A percentile compares a stretch with the other conserved stretches of the same genome.
These are phyloP conservation scores for Timema podura DNA, from an alignment of 2,888 invertebrate species.

Conservation along the genomic window DNA sequence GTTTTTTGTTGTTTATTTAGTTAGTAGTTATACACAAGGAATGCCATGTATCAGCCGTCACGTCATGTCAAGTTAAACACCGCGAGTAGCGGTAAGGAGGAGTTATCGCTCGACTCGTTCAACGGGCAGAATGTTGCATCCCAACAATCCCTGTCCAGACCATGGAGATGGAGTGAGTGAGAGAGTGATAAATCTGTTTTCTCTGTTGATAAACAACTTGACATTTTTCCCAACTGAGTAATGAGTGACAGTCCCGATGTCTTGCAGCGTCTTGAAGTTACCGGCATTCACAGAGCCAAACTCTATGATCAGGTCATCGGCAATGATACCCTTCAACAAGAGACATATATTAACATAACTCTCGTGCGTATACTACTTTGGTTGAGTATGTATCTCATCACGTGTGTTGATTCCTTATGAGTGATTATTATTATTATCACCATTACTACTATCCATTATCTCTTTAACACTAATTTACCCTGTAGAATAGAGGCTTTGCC, in stretches of 20 bases:
- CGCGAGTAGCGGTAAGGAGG: too few species aligned
- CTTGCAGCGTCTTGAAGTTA: constrained; percentile 65
- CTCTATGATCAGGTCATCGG: constrained; percentile 65
- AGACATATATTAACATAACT: constrained; percentile 24
- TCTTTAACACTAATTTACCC: too few species aligned
- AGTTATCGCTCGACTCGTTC: constrained; percentile 45
- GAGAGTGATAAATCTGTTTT: constrained; percentile 52
- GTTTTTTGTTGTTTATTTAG: too few species aligned
- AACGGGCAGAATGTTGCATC: constrained; percentile 59
- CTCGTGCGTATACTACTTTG: too few species aligned
- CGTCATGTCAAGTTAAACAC: too few species aligned
- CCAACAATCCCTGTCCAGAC: constrained; percentile 75
- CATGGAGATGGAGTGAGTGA: constrained; percentile 68
- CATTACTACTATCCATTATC: too few species aligned
- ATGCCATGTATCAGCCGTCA: too few species aligned
- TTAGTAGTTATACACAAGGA: too few species aligned
- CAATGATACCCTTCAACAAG: constrained; percentile 60
- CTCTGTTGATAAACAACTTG: constrained; percentile 40
- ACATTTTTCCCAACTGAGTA: constrained; percentile 38
- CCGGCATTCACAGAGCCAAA: constrained; percentile 70
- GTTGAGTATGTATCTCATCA: too few species aligned
- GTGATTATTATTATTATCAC: too few species aligned
- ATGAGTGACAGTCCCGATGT: constrained; percentile 65
- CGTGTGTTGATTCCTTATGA: too few species aligned
- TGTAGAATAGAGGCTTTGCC: too few species aligned